These are phyloP conservation scores for Synergus japonicus DNA, from an alignment of 2,888 invertebrate genomes.

Conservation along the genomic window DNA sequence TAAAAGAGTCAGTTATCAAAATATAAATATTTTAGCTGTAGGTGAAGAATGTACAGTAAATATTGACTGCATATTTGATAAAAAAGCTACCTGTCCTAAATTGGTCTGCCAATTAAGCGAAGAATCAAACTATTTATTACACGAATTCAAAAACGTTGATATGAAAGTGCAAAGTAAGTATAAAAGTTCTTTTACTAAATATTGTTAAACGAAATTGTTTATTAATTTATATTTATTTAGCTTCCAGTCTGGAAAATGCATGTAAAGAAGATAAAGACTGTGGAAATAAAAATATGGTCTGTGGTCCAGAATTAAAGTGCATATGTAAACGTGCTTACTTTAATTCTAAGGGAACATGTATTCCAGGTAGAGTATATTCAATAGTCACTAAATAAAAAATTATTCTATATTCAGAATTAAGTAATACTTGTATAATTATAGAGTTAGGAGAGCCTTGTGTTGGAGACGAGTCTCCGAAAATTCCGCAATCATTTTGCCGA, in stretches of 20 bases:
- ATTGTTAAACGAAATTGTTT: background rate
- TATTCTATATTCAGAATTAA: background rate
- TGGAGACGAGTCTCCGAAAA: conserved; percentile 38
- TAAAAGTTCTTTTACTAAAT: background rate
- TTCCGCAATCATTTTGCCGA: conserved; percentile 61
- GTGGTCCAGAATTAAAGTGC: conserved; percentile 59
- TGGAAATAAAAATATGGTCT: conserved; percentile 54
- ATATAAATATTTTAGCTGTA: conserved; percentile 46
- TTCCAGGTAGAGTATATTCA: conserved; percentile 62
- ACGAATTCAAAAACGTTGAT: background rate
- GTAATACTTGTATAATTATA: conserved; percentile 47
- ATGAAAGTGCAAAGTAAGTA: background rate
- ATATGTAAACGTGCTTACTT: conserved; percentile 61
- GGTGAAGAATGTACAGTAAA: conserved; percentile 60
- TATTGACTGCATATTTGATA: conserved; percentile 62
- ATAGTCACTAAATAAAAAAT: background rate
- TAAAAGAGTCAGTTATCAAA: too few relatives aligned
- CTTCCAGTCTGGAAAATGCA: background rate
- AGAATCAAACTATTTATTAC: background rate
- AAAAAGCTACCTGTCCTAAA: conserved; percentile 53
- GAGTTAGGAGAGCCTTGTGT: conserved; percentile 68
- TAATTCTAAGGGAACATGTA: conserved; percentile 54
- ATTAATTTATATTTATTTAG: background rate
- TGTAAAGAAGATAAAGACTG: conserved; percentile 62
- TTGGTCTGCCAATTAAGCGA: background rate